Evolutionary conservation across 2,888 invertebrate species (phyloP).

Genomic region (Cantharis flavilabris): DNA sequence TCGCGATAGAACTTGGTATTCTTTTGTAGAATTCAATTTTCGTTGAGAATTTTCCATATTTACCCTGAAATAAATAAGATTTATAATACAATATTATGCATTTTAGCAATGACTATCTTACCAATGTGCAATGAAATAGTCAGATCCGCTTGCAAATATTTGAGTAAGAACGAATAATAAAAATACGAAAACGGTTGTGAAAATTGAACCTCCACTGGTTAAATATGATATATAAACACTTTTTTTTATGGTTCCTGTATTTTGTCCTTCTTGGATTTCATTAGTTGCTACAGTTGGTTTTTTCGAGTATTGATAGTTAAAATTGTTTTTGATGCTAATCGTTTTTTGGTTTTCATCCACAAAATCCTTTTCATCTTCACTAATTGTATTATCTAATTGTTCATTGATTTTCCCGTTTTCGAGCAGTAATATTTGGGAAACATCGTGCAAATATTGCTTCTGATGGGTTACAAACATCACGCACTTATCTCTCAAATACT

Average conservation of each 20-base stretch:
- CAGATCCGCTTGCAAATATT: conserved; percentile 71
- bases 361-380: background rate
- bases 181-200: conserved; percentile 63
- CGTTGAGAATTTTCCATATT: conserved; percentile 44
- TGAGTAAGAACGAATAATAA: conserved; percentile 70
- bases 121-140: conserved; percentile 82
- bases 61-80: conserved; percentile 42
- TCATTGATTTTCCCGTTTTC: conserved; percentile 60
- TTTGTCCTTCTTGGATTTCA: background rate
- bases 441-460: conserved; percentile 64
- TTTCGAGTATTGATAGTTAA: background rate
- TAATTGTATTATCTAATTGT: background rate
- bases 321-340: background rate
- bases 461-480: conserved; percentile 75
- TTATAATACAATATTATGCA: background rate
- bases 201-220: conserved; percentile 70
- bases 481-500: conserved; percentile 67
- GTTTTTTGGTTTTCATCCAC: background rate
- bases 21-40: background rate
- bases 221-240: conserved; percentile 71
- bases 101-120: conserved; percentile 45
- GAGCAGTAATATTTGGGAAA: conserved; percentile 59
- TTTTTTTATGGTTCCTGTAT: conserved; percentile 1
- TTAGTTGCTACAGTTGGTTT: background rate
- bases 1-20: background rate